Conservation (phyloP, 2,797 vertebrate species). For the Alfaro cultratus region DNA sequence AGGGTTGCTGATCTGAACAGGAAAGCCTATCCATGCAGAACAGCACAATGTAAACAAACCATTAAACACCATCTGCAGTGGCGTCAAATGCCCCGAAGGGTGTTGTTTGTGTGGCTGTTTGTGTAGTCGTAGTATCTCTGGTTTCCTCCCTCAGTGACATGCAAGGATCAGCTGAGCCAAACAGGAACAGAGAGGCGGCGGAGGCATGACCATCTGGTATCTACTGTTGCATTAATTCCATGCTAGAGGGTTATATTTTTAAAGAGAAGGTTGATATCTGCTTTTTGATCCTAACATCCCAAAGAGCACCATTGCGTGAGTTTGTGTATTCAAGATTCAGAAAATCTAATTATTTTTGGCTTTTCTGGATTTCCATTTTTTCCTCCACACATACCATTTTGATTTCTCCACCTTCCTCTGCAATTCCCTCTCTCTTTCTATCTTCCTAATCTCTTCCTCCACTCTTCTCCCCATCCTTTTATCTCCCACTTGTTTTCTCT, state of each 20-base stretch:
- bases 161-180: slow-evolving; percentile 55
- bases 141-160: slow-evolving; percentile 39
- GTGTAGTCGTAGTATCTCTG: slow-evolving; percentile 42
- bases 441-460: slow-evolving; percentile 18
- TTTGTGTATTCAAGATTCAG: background rate
- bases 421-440: slow-evolving; percentile 13
- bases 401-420: background rate
- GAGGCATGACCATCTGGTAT: slow-evolving; percentile 71
- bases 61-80: slow-evolving; percentile 71
- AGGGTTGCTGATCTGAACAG: slow-evolving; percentile 62
- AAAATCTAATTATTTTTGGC: background rate
- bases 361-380: slow-evolving; percentile 1
- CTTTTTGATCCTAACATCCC: background rate
- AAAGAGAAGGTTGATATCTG: background rate
- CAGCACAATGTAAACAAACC: slow-evolving; percentile 77
- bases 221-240: slow-evolving; percentile 53
- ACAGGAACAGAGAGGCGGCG: slow-evolving; percentile 50
- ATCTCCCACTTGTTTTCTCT: slow-evolving; percentile 18
- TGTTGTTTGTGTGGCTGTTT: slow-evolving; percentile 34
- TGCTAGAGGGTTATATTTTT: slow-evolving; percentile 48
- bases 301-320: background rate
- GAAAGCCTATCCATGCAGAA: slow-evolving; percentile 67
- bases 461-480: slow-evolving; percentile 2
- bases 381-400: slow-evolving; percentile 3
- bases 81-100: slow-evolving; percentile 58